Base-by-base conservation (phyloP, 1,140 invertebrate genomes). In the Anthonomus grandis region DNA sequence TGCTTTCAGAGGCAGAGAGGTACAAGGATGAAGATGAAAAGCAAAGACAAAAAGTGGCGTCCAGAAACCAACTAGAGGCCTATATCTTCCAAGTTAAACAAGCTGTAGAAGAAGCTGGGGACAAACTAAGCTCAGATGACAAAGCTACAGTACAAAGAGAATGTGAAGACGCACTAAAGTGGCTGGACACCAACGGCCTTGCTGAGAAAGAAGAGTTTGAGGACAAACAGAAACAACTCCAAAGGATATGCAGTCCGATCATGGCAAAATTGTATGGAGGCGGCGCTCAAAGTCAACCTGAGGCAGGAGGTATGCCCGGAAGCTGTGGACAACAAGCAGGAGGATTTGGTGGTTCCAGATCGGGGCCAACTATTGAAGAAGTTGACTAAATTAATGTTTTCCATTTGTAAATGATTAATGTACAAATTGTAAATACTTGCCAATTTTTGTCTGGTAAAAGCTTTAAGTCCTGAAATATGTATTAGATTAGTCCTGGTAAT, bases 31-130 rank as follows among this genome's bases (percentile, higher is more conserved):
- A 83, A 56, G 88, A 90, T 67, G 83, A 87, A 27, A 78, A 76
- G 42, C 86, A 89, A 64, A 79, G 79, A 22, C 81, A 86, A 18
- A 78, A 79, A 13, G 81, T 91, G 22, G 19, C 71, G 0, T 78
- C 80, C 0, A 75, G 79, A 52, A 81, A 82, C 58, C 64, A 77
- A 36, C 72, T 91, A 10, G 87, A 91, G 65, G 80, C 79, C 31
- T 91, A 91, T 59, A 79, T 82, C 27, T 89, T 85, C 72, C 82
- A 81, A 57, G 82, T 89, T 69, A 86, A 87, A 67, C 75, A 75
- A 41, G 71, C 75, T 3, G 65, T 78, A 1, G 74, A 77, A 9
- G 76, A 79, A 23, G 71, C 72, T 21, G 78, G 74, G 15, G 75
- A 77, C 44, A 79, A 76, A 61, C 65, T 79, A 22, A 64, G 50